Evolutionary conservation across 1,140 invertebrate genomes (phyloP).

Genomic region (Carposina sasakii): DNA sequence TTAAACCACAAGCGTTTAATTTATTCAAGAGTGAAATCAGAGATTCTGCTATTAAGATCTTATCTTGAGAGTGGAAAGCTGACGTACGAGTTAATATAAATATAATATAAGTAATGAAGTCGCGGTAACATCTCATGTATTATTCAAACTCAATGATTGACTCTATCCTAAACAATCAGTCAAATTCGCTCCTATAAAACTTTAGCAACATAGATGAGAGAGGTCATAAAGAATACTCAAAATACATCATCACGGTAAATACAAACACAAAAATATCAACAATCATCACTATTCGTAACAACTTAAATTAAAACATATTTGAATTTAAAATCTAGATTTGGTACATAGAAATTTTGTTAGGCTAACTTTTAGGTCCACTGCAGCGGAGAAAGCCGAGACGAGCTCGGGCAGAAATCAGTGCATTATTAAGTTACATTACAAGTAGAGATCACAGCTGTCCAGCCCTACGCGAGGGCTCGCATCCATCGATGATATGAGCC

Average conservation of each 20-base stretch:
- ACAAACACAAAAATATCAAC: slow-evolving; percentile 68
- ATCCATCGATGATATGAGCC: slow-evolving; percentile 65
- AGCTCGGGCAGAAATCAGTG: slow-evolving; percentile 43
- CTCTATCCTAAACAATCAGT: slow-evolving; percentile 18
- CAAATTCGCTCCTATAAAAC: slow-evolving; percentile 14
- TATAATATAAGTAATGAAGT: slow-evolving; percentile 26
- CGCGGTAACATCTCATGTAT: slow-evolving; percentile 35
- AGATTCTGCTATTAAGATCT: slow-evolving; percentile 49
- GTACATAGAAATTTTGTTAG: slow-evolving; percentile 69
- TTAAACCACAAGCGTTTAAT: too few relatives aligned
- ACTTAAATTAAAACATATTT: slow-evolving; percentile 59
- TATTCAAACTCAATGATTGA: neutral
- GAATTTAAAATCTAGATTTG: slow-evolving; percentile 67
- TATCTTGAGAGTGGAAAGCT: slow-evolving; percentile 40
- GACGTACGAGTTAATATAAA: slow-evolving; percentile 36
- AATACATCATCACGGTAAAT: slow-evolving; percentile 38
- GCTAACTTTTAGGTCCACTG: slow-evolving; percentile 54
- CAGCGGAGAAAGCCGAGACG: slow-evolving; percentile 41
- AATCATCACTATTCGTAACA: slow-evolving; percentile 63
- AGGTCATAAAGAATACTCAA: slow-evolving; percentile 31
- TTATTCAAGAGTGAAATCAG: too few relatives aligned
- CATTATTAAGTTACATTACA: slow-evolving; percentile 60
- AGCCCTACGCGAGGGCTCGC: slow-evolving; percentile 36
- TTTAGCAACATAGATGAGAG: slow-evolving; percentile 40
- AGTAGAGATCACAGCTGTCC: slow-evolving; percentile 71